Base-by-base conservation (phyloP, 2,888 invertebrate species). In the Chrysopilus asiliformis region DNA sequence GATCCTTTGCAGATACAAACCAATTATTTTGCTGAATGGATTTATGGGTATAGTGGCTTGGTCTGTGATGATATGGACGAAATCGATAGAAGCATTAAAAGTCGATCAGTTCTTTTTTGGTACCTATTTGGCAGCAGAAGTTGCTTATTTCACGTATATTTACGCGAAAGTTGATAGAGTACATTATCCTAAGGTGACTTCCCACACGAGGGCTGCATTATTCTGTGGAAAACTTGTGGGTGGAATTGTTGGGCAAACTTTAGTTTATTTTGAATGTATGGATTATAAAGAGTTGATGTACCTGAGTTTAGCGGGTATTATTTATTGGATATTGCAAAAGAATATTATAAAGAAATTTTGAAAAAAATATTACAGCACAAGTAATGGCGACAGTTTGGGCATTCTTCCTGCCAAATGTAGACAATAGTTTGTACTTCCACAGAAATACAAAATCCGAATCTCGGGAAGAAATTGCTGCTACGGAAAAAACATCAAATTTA, bases 111-210 rank as follows among this genome's bases (percentile, higher is more conserved):
- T 76, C 32, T 67, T 74, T 46, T 90, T 83, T 57, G 93, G 93
- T 3, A 68, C 85, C 5, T 87, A 85, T 53, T 74, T 82, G 61
- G 86, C 93, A 0, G 76, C 87, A 4, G 93, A 93, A 64, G 82
- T 94, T 6, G 93, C 93, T 0, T 94, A 93, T 59, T 84, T 77
- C 52, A 89, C 90, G 0, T 94, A 94, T 54, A 86, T 93, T 45
- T 94, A 91, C 62, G 85, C 91, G n/a, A 85, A 82, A 64, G 82
- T 85, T 3, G 71, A 76, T 39, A 70, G 68, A 43, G 65, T 69
- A 36, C 71, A 76, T 53, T 85, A 77, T 62, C 74, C 79, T 47
- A 68, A 71, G 49, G 80, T 82, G 2, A 80, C 85, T 1, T 75
- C 81, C 2, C 76, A 78, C 49, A 78, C 79, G 1, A 67, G 82